phyloP scores from a whole-genome alignment of 1,140 invertebrate species.

The Drosophila novamexicana region DNA sequence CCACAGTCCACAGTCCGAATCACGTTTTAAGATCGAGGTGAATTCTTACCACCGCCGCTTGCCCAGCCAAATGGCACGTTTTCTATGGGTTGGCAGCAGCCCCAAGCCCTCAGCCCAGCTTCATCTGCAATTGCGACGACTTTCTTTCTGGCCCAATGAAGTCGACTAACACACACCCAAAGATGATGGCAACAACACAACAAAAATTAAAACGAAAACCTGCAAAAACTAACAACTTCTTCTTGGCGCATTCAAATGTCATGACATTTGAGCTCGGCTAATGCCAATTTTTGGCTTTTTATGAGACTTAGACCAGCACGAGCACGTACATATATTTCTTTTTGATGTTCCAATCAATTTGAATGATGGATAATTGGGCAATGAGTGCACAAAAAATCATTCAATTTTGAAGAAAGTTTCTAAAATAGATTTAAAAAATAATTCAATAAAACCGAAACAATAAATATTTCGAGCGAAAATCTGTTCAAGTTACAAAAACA shows the following conservation, averaged over 20 bases:
- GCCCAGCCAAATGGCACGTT: conserved; percentile 62
- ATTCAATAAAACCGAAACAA: not conserved
- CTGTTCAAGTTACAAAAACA: too few relatives aligned
- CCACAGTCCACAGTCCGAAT: conserved; percentile 45
- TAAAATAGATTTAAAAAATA: too few relatives aligned
- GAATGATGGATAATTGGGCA: conserved; percentile 1
- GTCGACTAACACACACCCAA: conserved; percentile 1
- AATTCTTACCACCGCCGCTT: conserved; percentile 61
- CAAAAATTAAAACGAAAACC: not conserved
- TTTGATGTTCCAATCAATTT: not conserved
- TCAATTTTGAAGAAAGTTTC: too few relatives aligned
- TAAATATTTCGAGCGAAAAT: not conserved
- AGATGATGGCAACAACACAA: not conserved
- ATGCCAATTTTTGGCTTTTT: conserved; percentile 70
- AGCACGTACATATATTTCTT: conserved; percentile 3
- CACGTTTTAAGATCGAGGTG: conserved; percentile 83
- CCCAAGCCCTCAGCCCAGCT: conserved; percentile 6
- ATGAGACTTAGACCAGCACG: conserved; percentile 27
- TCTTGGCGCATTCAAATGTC: conserved; percentile 56
- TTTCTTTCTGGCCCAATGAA: conserved; percentile 32
- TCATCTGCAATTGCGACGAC: conserved; percentile 11
- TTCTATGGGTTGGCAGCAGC: conserved; percentile 18
- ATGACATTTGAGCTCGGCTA: conserved; percentile 67
- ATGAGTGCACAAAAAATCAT: not conserved
- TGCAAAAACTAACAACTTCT: conserved; percentile 21